Evolutionary conservation across 2,888 invertebrate species (phyloP).

Genomic region (Apantesis nais): DNA sequence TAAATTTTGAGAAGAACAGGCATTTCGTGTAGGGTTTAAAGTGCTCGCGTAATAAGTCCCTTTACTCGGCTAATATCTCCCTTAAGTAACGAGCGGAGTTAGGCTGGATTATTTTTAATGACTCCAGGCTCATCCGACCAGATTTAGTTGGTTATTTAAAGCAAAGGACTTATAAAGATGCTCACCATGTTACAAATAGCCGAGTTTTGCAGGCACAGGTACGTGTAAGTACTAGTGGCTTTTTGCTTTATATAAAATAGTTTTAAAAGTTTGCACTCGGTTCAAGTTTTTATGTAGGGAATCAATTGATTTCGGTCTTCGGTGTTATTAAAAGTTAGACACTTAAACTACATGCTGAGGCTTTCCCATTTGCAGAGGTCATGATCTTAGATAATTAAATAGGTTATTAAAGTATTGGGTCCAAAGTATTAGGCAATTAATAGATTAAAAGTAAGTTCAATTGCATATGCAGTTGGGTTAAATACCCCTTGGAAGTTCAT

Average conservation of each 20-base stretch:
- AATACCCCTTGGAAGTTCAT: neutral
- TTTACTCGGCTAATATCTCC: conserved; percentile 41
- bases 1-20: conserved; percentile 10
- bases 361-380: no score
- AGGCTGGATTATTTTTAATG: conserved; percentile 42
- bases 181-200: conserved; percentile 7
- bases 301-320: neutral
- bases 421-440: no score
- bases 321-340: neutral
- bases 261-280: neutral
- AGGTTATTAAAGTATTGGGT: no score
- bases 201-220: conserved; percentile 10
- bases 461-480: no score
- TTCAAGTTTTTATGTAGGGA: neutral
- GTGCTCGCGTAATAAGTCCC: conserved; percentile 21
- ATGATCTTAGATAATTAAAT: no score
- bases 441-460: no score
- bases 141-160: conserved; percentile 38
- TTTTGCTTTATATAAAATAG: neutral
- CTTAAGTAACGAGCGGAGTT: conserved; percentile 39
- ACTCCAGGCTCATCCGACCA: conserved; percentile 31
- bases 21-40: conserved; percentile 11
- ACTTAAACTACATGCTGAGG: no score
- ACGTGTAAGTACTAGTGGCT: neutral
- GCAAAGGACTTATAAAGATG: conserved; percentile 18